Evolutionary conservation across 2,113 vertebrate genomes (phyloP).

Genomic region (Oxyura jamaicensis): DNA sequence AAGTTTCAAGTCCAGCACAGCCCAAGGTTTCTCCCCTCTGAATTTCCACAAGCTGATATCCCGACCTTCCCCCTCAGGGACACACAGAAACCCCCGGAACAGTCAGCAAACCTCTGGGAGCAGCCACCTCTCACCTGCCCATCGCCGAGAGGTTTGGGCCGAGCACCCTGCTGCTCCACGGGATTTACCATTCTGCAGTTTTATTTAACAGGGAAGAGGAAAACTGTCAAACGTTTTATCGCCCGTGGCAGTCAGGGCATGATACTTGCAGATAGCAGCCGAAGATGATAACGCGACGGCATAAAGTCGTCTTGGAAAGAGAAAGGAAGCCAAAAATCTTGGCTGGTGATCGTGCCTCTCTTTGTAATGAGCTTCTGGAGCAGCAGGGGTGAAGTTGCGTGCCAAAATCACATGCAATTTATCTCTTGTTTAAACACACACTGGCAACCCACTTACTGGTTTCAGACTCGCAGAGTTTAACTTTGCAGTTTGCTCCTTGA

Average conservation of each 20-base stretch:
- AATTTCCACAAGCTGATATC: not conserved
- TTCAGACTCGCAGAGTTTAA: slow-evolving; percentile 41
- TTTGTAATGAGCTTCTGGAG: slow-evolving; percentile 68
- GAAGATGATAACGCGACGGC: slow-evolving; percentile 45
- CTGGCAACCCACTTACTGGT: slow-evolving; percentile 26
- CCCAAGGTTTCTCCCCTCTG: not conserved
- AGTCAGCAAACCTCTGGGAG: not conserved
- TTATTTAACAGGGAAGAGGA: slow-evolving; percentile 29
- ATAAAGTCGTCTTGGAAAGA: slow-evolving; percentile 21
- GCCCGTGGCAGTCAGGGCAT: slow-evolving; percentile 1
- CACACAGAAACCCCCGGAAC: not conserved
- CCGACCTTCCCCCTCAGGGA: not conserved
- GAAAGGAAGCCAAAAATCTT: slow-evolving; percentile 59
- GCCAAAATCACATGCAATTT: slow-evolving; percentile 67
- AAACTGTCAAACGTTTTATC: slow-evolving; percentile 41
- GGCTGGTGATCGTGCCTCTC: slow-evolving; percentile 45
- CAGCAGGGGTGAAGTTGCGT: slow-evolving; percentile 64
- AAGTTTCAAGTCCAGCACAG: not conserved
- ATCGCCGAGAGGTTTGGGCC: not conserved
- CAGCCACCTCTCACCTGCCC: not conserved
- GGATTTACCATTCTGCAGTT: slow-evolving; percentile 36
- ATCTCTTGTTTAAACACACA: slow-evolving; percentile 64
- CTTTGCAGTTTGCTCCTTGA: not conserved
- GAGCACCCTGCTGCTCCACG: not conserved
- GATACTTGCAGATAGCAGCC: slow-evolving; percentile 46